A percentile compares a stretch with the other conserved stretches of the same genome.
These are phyloP conservation scores for Chelon auratus DNA, from an alignment of 2,797 vertebrate genomes.

Conservation along the genomic window DNA sequence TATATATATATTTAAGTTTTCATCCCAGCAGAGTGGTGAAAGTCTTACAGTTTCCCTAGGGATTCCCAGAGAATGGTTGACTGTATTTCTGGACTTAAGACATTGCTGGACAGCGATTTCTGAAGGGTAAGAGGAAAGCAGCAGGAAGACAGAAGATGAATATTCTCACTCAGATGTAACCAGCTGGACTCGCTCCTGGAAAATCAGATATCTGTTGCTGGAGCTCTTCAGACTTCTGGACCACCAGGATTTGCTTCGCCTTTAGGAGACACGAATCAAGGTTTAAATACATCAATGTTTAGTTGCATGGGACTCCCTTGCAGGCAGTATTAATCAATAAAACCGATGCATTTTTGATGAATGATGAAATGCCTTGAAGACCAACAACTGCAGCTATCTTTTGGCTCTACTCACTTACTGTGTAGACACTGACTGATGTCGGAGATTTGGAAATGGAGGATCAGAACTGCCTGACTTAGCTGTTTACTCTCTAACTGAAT, in stretches of 20 bases:
- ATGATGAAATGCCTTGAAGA: conserved; percentile 7
- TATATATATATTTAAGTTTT: neutral
- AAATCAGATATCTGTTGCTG: neutral
- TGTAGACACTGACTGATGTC: neutral
- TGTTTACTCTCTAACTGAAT: neutral
- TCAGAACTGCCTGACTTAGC: neutral
- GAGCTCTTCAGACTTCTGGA: conserved; percentile 1
- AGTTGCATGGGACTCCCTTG: neutral
- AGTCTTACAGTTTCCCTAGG: neutral
- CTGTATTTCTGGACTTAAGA: neutral
- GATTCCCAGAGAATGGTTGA: no score
- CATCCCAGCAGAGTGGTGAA: neutral
- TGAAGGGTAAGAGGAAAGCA: neutral
- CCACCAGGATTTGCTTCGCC: neutral
- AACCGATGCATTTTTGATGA: neutral
- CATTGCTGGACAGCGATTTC: neutral
- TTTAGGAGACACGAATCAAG: neutral
- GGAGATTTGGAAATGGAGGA: neutral
- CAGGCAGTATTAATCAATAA: conserved; percentile 22
- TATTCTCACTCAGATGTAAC: neutral
- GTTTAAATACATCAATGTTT: neutral
- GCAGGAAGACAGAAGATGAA: neutral
- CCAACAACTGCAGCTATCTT: neutral
- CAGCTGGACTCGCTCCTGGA: neutral
- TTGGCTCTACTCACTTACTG: neutral